Conservation (phyloP, 2,888 invertebrate species). For the Dyspetes luteomarginatus region DNA sequence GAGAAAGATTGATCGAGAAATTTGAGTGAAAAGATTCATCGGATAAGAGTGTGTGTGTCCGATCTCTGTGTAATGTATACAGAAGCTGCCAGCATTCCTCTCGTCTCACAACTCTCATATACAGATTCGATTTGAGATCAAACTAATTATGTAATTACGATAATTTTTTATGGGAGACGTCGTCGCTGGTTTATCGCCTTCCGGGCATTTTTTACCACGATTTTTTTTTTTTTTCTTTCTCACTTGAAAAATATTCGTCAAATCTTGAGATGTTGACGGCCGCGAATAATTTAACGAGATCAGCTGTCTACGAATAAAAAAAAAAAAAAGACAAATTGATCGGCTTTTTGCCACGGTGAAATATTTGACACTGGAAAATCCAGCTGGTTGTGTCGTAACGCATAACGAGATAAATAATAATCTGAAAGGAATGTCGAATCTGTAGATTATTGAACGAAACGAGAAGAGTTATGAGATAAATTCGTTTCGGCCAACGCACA, state of each 20-base stretch:
- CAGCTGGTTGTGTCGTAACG: slow-evolving; percentile 6
- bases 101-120: too few species aligned
- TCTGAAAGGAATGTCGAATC: too few species aligned
- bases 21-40: slow-evolving; percentile 32
- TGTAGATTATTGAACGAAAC: too few species aligned
- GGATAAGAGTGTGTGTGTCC: slow-evolving; percentile 13
- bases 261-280: not conserved
- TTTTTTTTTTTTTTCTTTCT: not conserved
- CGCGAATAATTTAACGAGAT: slow-evolving; percentile 30
- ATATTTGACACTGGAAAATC: not conserved
- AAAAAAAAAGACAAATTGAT: not conserved
- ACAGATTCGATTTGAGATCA: slow-evolving; percentile 23
- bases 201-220: slow-evolving; percentile 16
- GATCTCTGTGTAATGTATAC: slow-evolving; percentile 26
- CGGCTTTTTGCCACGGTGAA: not conserved
- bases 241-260: not conserved
- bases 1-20: slow-evolving; percentile 58
- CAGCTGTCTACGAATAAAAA: slow-evolving; percentile 1
- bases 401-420: slow-evolving; percentile 1
- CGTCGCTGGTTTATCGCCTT: slow-evolving; percentile 24
- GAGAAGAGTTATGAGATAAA: too few species aligned
- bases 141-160: slow-evolving; percentile 58
- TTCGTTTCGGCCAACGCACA: not conserved
- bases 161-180: slow-evolving; percentile 36
- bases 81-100: slow-evolving; percentile 23